Evolutionary conservation across 2,113 vertebrate species (phyloP).

Genomic region (Chloebia gouldiae): DNA sequence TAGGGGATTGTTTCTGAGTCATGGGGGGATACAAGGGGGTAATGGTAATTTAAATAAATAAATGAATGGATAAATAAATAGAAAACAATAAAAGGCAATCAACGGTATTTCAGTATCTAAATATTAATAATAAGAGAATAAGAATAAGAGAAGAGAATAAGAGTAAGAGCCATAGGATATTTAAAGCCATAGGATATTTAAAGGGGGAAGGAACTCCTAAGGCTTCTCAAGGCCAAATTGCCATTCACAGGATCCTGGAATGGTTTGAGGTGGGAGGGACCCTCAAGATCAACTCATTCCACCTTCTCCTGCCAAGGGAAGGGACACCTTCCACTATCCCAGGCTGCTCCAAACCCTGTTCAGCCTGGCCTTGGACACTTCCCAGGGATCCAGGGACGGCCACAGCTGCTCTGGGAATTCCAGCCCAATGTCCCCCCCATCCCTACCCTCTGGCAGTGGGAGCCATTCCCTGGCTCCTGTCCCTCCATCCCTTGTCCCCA

Average conservation of each 20-base stretch:
- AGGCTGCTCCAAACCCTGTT: fast-evolving
- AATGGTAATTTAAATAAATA: background rate
- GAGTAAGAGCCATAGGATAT: no score
- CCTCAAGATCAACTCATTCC: background rate
- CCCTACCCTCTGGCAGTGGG: background rate
- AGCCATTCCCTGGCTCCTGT: background rate
- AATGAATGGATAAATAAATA: background rate
- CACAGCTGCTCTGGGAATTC: background rate
- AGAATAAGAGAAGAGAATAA: no score
- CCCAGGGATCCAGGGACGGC: background rate
- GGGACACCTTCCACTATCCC: background rate
- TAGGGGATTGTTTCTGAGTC: background rate
- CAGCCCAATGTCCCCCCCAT: background rate
- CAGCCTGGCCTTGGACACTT: fast-evolving
- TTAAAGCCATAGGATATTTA: background rate
- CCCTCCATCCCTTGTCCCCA: background rate
- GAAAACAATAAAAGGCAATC: background rate
- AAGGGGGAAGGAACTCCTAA: background rate
- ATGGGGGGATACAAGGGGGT: background rate
- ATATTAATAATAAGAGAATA: no score
- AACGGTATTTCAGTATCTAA: background rate
- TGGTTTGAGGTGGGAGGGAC: background rate
- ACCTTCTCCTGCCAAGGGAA: background rate
- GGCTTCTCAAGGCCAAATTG: no score
- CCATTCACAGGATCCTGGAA: background rate